These are phyloP conservation scores for Agelas oroides DNA, from an alignment of 37 sponge, comb jelly and placozoan species.

Conservation along the genomic window DNA sequence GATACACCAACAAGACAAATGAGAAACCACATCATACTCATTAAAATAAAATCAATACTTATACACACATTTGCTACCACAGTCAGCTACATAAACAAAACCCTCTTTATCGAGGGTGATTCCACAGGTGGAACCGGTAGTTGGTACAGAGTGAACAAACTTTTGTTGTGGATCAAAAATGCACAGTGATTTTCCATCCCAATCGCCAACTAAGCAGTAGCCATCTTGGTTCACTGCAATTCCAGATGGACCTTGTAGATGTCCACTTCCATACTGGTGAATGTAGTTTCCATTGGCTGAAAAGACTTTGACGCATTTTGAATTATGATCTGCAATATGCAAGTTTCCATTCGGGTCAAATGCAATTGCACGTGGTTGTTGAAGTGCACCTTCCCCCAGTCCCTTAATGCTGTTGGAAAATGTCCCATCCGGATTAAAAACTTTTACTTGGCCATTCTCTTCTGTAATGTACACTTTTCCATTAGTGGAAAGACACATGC, in stretches of 20 bases:
- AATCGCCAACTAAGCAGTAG: conserved; percentile 3
- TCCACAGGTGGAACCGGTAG: not conserved
- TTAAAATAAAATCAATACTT: conserved; percentile 2
- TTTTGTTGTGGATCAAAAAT: conserved; percentile 1
- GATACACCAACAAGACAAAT: no score
- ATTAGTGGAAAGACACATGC: conserved; percentile 24
- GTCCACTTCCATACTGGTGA: conserved; percentile 3
- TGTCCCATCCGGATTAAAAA: conserved; percentile 41
- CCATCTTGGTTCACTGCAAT: conserved; percentile 42
- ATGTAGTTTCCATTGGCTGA: conserved; percentile 23
- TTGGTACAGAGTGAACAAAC: not conserved
- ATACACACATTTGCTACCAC: not conserved
- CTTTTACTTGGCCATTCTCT: conserved; percentile 21
- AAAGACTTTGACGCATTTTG: conserved; percentile 30
- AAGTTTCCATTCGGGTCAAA: conserved; percentile 35
- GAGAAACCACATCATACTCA: no score
- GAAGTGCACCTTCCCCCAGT: no score
- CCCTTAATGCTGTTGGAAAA: conserved; percentile 11
- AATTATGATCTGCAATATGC: conserved; percentile 26
- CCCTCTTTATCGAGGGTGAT: conserved; percentile 27
- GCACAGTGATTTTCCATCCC: not conserved
- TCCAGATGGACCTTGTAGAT: conserved; percentile 19
- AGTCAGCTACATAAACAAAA: conserved; percentile 5
- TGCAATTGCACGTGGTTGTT: conserved; percentile 29
- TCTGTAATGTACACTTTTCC: conserved; percentile 41